A percentile compares a stretch with the other conserved stretches of the same genome.
Evolutionary conservation across 2,888 invertebrate genomes (phyloP).

Genomic region (Noctua janthina): DNA sequence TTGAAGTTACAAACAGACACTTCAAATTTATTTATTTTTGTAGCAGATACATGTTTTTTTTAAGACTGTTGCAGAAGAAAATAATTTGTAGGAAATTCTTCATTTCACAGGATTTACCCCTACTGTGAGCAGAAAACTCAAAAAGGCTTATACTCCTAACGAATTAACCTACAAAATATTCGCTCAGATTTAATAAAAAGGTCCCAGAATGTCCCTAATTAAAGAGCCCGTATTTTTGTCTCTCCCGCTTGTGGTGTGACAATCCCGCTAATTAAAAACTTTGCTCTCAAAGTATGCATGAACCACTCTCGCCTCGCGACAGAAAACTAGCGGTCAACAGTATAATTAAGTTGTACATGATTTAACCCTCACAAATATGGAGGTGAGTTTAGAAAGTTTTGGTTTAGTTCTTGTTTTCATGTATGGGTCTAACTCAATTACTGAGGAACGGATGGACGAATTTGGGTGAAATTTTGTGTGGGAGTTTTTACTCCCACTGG

Average conservation of each 20-base stretch:
- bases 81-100: not conserved
- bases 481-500: no score
- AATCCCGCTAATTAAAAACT: slow-evolving; percentile 47
- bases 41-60: no score
- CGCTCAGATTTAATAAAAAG: slow-evolving; percentile 22
- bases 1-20: no score
- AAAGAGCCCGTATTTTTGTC: slow-evolving; percentile 28
- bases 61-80: not conserved
- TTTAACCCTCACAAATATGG: not conserved
- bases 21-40: no score
- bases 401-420: not conserved
- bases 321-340: not conserved
- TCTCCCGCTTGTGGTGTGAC: slow-evolving; percentile 19
- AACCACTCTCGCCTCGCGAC: not conserved
- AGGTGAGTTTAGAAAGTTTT: not conserved
- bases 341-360: slow-evolving; percentile 15
- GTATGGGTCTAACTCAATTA: not conserved
- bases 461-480: not conserved
- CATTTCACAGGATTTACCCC: slow-evolving; percentile 3
- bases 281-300: slow-evolving; percentile 19
- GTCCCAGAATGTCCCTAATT: slow-evolving; percentile 22
- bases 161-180: slow-evolving; percentile 23
- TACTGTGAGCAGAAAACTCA: not conserved
- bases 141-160: not conserved
- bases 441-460: not conserved